Evolutionary conservation across 2,113 vertebrate species (phyloP), one percentile per base, ranked within the genome.

Genomic region (Canis aureus): DNA sequence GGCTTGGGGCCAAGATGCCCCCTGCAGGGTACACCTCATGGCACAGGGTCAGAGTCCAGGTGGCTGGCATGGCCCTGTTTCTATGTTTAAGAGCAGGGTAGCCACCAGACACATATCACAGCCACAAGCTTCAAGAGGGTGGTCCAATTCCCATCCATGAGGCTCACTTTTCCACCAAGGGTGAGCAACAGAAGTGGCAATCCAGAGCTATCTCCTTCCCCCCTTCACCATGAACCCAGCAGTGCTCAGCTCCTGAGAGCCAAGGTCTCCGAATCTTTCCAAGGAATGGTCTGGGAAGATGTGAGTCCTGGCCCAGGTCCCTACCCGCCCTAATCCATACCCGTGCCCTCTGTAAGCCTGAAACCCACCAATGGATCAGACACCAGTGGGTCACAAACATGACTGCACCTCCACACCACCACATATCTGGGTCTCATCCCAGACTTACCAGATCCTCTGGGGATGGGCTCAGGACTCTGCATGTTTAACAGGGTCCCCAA

Each of bases 311-410:
- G 78, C n/a, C 62, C 32, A 22, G 32, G 11, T 81, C 69, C 38
- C 4, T 22, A 43, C 3, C 22, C 32, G 6, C 8, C 11, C 32
- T 8, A 22, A 27, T 17, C 11, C 3, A 29, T 0, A 3, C 3
- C 55, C 35, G 0, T 3, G n/a, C 64, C 11, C 19, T 62, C 90
- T 10, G 60, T 22, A 49, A 71, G 12, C 60, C 69, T 19, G 5
- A 83, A 66, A 27, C 73, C 53, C 38, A 64, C 3, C 0, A 49
- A 51, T 17, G 25, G 43, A 27, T 57, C 19, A 38, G 32, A 57
- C 0, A 5, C 12, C 3, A 0, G 13, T 10, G 59, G 35, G 53
- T 78, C 43, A 67, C 53, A 8, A 27, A 32, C 1, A 1, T 16
- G 25, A 5, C 80, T 84, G 38, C 23, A 55, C 22, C 60, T 82